Evolutionary conservation across 2,888 invertebrate species (phyloP), one percentile per base, ranked within the genome.

Genomic region (Calameuta idolon): DNA sequence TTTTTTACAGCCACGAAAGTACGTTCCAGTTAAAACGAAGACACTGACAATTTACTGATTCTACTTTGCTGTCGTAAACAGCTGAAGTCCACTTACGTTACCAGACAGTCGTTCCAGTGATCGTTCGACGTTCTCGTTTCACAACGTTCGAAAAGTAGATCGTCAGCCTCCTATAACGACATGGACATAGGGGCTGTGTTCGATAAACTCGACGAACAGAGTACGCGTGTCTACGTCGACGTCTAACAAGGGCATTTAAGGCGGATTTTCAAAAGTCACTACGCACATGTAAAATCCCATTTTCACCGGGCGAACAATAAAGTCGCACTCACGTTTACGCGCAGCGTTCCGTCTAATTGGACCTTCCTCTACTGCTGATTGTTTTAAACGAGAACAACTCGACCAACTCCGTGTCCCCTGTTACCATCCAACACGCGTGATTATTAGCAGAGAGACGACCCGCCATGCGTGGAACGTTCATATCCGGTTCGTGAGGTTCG

Each of bases 321-420:
- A 15, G 35, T 34, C 74, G 74, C 74, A 2, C 23, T 55, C 23
- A 55, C 23, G 23, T 55, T 55, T 55, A 55, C 15, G 15, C 40
- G 15, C 23, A 55, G 55, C 9, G 23, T 55, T 9, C 82, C 83
- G 84, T 88, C 85, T 90, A 91, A 91, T 91, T 90, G 90, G 88
- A 82, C 86, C 90, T 90, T 90, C 90, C 90, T 89, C 76, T 81
- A 83, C 81, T 87, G 88, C 85, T 90, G 90, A 90, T 90, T 90
- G 90, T 90, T 89, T 90, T 89, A 89, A 90, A 90, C 87, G 89
- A 90, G 89, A 89, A 88, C 88, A 89, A 89, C 89, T 89, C 87
- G 86, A 85, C 84, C 83, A 83, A 82, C 83, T 87, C 84, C 80
- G 84, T 86, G 85, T 87, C 86, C 87, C 86, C 86, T 80, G 83